Evolutionary conservation across 2,797 vertebrate species (phyloP).

Genomic region (Acipenser oxyrinchus): DNA sequence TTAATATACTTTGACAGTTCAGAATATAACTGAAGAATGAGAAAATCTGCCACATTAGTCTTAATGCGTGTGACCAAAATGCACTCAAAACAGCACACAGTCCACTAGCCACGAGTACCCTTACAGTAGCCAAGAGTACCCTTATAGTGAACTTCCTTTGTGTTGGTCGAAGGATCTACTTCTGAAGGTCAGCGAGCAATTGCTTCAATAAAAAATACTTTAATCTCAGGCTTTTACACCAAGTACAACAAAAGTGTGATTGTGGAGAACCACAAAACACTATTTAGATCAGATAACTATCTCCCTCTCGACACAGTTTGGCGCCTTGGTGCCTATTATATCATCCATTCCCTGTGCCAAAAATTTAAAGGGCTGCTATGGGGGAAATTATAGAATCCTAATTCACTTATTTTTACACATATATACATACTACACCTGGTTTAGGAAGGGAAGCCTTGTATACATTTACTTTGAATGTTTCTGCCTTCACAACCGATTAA

Average conservation of each 20-base stretch:
- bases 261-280: too few species aligned
- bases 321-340: slow-evolving; percentile 35
- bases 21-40: slow-evolving; percentile 45
- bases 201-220: too few species aligned
- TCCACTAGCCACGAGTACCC: slow-evolving; percentile 41
- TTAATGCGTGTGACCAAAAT: slow-evolving; percentile 40
- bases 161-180: slow-evolving; percentile 35
- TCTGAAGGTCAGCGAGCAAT: slow-evolving; percentile 20
- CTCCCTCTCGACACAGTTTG: slow-evolving; percentile 40
- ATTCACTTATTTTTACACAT: too few species aligned
- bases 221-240: too few species aligned
- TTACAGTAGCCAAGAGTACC: slow-evolving; percentile 37
- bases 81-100: slow-evolving; percentile 9
- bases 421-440: too few species aligned
- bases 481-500: too few species aligned
- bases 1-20: slow-evolving; percentile 72
- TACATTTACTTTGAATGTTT: too few species aligned
- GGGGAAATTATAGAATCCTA: too few species aligned
- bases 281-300: slow-evolving; percentile 62
- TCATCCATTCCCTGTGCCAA: slow-evolving; percentile 26
- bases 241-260: too few species aligned
- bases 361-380: too few species aligned
- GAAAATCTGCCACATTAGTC: slow-evolving; percentile 44
- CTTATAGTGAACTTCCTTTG: slow-evolving; percentile 46
- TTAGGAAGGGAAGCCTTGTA: too few species aligned